Base-by-base conservation (phyloP, 1,140 invertebrate genomes). In the Chelonus insularis region DNA sequence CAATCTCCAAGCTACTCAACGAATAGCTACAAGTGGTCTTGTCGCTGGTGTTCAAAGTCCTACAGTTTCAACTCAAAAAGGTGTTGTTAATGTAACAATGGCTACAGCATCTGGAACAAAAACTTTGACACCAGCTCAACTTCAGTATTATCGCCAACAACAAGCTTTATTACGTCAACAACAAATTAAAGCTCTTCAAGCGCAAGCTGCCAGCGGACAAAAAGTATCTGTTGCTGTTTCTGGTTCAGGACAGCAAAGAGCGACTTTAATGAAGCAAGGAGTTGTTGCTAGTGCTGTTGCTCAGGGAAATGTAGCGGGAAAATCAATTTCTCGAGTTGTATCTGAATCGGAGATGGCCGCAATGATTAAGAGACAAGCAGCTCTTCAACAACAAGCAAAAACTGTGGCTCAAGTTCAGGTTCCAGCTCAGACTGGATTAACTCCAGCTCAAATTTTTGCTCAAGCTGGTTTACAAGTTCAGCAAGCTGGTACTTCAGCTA, bases 291-390 rank as follows among this genome's bases (percentile, higher is more conserved):
- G 79, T 1, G 57, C 74, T 1, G 63, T 68, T 67, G 77, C 81
- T 1, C 72, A 83, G 21, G 68, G 75, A 1, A 52, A 65, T 0
- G 66, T 74, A 5, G 25, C 25, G 3, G 80, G 77, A 4, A 84
- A 86, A 66, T 78, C 84, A 69, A 20, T 82, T 77, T 52, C 83
- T 78, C 62, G 84, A 83, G 51, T 83, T 86, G 84, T 89, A 1
- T 84, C 88, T 0, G 87, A 91, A 14, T 82, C 84, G 16, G 90
- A 92, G 71, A 86, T 92, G 82, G 84, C 86, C 7, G 85, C 88
- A 7, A 62, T 92, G 12, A 74, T 92, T 0, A 91, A 91, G 65
- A 81, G 86, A 12, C 88, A 90, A 61, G 83, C 86, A 14, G 84
- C 85, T 21, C 68, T 86, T 37, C 82, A 86, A 47, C 82, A 85